Percentiles rank a stretch among this genome's conserved stretches.
These are phyloP conservation scores for Teleogryllus occipitalis DNA, from an alignment of 1,140 invertebrate species.

Conservation along the genomic window DNA sequence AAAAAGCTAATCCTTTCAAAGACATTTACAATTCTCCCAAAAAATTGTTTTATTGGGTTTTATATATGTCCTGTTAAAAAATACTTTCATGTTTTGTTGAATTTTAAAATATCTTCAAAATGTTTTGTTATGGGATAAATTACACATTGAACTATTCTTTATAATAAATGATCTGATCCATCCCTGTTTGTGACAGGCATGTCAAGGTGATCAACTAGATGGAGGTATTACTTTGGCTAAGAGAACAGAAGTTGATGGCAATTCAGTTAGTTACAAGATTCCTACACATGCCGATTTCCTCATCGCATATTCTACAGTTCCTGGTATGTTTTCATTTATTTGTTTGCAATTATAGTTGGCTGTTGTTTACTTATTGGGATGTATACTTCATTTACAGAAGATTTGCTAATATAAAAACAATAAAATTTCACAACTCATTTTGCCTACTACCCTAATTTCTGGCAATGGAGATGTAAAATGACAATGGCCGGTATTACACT, in stretches of 20 bases:
- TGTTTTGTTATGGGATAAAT: too few relatives aligned
- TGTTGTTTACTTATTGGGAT: too few relatives aligned
- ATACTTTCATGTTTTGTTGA: neutral
- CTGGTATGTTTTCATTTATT: slow-evolving; percentile 47
- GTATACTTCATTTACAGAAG: too few relatives aligned
- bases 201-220: slow-evolving; percentile 81
- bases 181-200: slow-evolving; percentile 50
- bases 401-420: too few relatives aligned
- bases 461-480: too few relatives aligned
- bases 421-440: too few relatives aligned
- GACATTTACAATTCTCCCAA: neutral
- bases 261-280: slow-evolving; percentile 62
- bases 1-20: neutral
- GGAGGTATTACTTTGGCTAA: slow-evolving; percentile 45
- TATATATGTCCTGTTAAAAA: neutral
- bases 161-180: too few relatives aligned
- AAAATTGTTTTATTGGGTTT: neutral
- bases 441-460: too few relatives aligned
- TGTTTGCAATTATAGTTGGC: neutral
- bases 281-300: slow-evolving; percentile 90
- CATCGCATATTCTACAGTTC: slow-evolving; percentile 88
- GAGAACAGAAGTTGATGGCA: slow-evolving; percentile 55
- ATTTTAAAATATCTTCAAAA: too few relatives aligned
- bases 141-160: too few relatives aligned
- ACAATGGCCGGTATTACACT: too few relatives aligned